These are phyloP conservation scores for Tiliacea citrago DNA, from an alignment of 2,888 invertebrate genomes.

Conservation along the genomic window DNA sequence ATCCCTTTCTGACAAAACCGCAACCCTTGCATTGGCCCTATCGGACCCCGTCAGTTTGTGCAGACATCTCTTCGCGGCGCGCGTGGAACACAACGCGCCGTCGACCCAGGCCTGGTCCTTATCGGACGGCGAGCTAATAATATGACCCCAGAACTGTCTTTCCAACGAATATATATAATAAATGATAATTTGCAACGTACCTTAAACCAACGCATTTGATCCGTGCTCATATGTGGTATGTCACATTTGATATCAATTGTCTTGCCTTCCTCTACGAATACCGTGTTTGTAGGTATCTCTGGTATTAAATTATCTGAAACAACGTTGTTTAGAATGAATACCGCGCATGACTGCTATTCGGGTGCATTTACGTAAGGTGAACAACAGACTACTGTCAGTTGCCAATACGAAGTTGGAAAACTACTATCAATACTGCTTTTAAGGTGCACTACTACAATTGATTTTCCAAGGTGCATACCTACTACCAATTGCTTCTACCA, in stretches of 20 bases:
- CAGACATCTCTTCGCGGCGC: too few relatives aligned
- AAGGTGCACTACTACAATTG: background rate
- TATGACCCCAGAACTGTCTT: too few relatives aligned
- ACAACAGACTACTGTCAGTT: background rate
- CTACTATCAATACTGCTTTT: background rate
- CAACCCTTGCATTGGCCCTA: too few relatives aligned
- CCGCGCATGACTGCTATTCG: background rate
- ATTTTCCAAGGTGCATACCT: background rate
- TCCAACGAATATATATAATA: too few relatives aligned
- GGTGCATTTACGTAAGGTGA: background rate
- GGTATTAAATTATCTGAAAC: constrained; percentile 69
- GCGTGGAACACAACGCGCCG: too few relatives aligned
- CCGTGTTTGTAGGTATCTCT: constrained; percentile 31
- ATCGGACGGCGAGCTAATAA: too few relatives aligned
- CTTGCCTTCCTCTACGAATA: constrained; percentile 64
- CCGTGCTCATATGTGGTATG: constrained; percentile 65
- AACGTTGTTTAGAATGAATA: constrained; percentile 11
- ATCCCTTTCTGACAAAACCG: too few relatives aligned
- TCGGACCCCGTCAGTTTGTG: too few relatives aligned
- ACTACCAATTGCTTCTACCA: background rate
- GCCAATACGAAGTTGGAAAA: background rate
- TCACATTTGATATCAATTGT: constrained; percentile 68
- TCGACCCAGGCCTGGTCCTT: too few relatives aligned
- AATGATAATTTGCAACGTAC: constrained; percentile 62
- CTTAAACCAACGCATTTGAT: constrained; percentile 78